Evolutionary conservation across 2,888 invertebrate species (phyloP).

Genomic region (Zonitis immaculata): DNA sequence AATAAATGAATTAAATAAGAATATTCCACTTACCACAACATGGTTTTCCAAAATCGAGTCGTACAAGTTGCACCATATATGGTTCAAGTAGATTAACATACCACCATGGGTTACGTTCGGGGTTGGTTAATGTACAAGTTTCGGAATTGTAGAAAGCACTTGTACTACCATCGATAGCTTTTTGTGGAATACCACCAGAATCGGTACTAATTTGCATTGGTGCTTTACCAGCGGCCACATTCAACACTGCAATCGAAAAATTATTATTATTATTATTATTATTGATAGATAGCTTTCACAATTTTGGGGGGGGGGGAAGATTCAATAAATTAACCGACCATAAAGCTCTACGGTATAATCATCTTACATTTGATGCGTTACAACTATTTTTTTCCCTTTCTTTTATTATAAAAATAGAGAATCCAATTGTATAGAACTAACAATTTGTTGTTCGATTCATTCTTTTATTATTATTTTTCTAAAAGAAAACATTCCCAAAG

Average conservation of each 20-base stretch:
- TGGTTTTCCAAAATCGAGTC: constrained; percentile 85
- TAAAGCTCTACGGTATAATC: neutral
- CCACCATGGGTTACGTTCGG: constrained; percentile 89
- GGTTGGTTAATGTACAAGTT: constrained; percentile 81
- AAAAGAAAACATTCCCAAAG: neutral
- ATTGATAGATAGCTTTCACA: neutral
- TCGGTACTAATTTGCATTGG: constrained; percentile 90
- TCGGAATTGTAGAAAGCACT: constrained; percentile 74
- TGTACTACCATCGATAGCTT: constrained; percentile 88
- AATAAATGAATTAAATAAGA: neutral
- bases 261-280: neutral
- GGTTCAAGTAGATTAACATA: constrained; percentile 91
- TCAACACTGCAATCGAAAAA: constrained; percentile 64
- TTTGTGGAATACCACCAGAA: constrained; percentile 79
- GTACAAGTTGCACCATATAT: constrained; percentile 89
- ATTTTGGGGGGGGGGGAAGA: too few species aligned
- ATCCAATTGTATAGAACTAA: neutral
- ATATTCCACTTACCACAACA: constrained; percentile 75
- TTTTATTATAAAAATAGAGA: neutral
- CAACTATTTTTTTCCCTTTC: neutral
- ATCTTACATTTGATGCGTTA: neutral
- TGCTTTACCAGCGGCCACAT: constrained; percentile 91
- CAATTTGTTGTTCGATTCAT: neutral
- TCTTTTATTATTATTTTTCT: neutral
- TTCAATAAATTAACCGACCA: neutral